phyloP scores from a whole-genome alignment of 2,797 vertebrate genomes.

The Leptodactylus fallax region DNA sequence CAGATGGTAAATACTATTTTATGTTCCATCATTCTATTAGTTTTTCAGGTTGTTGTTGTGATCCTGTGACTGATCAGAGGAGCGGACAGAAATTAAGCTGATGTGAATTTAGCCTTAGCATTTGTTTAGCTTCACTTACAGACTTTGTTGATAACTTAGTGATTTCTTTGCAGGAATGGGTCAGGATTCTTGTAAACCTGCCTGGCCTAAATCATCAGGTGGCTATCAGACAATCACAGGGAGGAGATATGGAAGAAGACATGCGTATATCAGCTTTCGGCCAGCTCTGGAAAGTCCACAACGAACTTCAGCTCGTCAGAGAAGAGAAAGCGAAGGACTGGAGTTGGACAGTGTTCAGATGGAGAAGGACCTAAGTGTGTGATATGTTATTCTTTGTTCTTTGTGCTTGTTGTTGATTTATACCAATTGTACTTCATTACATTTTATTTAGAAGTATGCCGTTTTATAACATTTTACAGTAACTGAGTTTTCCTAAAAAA shows the following conservation, averaged over 20 bases:
- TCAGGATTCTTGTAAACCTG: constrained; percentile 77
- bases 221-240: constrained; percentile 75
- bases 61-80: too few relatives aligned
- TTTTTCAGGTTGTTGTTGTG: too few relatives aligned
- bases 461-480: too few relatives aligned
- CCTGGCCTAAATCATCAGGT: constrained; percentile 75
- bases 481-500: too few relatives aligned
- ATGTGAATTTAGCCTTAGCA: background rate
- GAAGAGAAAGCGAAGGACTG: constrained; percentile 68
- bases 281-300: constrained; percentile 72
- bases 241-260: constrained; percentile 78
- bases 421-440: too few relatives aligned
- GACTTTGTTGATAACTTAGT: background rate
- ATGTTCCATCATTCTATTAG: too few relatives aligned
- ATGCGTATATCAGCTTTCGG: constrained; percentile 75
- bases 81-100: too few relatives aligned
- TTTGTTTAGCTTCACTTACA: background rate
- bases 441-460: too few relatives aligned
- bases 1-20: too few relatives aligned
- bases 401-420: background rate
- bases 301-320: constrained; percentile 66
- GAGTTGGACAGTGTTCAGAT: constrained; percentile 71
- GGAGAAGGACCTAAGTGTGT: constrained; percentile 73
- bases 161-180: constrained; percentile 75
- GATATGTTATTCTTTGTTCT: constrained; percentile 52